Percentiles rank a stretch among this genome's conserved stretches.
Conservation (phyloP, 23 tunicate species). For the Trididemnum nubilum region DNA sequence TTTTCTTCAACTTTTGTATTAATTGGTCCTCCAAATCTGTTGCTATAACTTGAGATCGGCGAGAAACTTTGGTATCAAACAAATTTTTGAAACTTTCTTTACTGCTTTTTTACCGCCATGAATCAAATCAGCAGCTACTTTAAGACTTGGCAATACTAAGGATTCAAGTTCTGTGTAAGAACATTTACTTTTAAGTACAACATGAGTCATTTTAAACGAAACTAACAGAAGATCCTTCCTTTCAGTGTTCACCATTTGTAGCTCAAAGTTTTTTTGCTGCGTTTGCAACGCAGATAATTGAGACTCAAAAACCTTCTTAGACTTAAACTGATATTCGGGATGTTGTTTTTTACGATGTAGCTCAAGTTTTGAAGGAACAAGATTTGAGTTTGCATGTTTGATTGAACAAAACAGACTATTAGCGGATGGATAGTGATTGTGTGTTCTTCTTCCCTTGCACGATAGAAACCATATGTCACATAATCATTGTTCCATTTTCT, state of each 20-base stretch:
- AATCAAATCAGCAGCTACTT: no score
- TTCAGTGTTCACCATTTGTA: no score
- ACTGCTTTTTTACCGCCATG: no score
- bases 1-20: no score
- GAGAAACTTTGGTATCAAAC: no score
- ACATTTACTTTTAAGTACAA: no score
- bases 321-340: neutral
- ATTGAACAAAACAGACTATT: conserved; percentile 8
- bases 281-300: neutral
- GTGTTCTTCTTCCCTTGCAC: neutral
- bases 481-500: conserved; percentile 13
- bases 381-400: conserved; percentile 10
- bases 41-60: no score
- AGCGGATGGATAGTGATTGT: conserved; percentile 15
- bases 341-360: conserved; percentile 4
- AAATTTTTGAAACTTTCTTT: no score
- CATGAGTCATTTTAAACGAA: neutral
- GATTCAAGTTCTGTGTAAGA: no score
- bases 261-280: neutral
- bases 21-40: no score
- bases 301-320: neutral
- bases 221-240: no score
- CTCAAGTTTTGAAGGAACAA: neutral
- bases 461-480: neutral
- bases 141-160: no score